Conservation (phyloP, 2,888 invertebrate species). For the Malthinus seriepunctatus region DNA sequence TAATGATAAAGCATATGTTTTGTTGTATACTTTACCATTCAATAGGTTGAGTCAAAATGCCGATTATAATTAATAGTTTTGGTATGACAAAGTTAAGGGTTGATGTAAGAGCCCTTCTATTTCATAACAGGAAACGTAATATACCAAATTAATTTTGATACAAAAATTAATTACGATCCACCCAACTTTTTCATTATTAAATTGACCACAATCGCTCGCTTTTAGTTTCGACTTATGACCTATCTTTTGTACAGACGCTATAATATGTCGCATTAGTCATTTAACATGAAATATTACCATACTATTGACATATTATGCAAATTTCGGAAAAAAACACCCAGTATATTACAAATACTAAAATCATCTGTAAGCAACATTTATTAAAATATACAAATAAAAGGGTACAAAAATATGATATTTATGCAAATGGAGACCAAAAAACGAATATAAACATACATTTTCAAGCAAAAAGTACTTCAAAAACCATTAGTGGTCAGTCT, state of each 20-base stretch:
- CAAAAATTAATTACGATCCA: slow-evolving; percentile 13
- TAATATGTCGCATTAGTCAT: slow-evolving; percentile 53
- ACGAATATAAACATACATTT: slow-evolving; percentile 19
- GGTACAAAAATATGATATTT: slow-evolving; percentile 21
- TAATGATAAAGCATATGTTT: slow-evolving; percentile 22
- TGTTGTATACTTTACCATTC: slow-evolving; percentile 15
- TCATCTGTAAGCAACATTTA: no score
- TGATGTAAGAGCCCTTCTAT: neutral
- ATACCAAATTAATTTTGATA: slow-evolving; percentile 6
- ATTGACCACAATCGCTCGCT: slow-evolving; percentile 3
- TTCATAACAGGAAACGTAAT: slow-evolving; percentile 3
- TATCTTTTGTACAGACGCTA: slow-evolving; percentile 41
- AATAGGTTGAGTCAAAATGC: slow-evolving; percentile 5
- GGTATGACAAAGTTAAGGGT: slow-evolving; percentile 1
- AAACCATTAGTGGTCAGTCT: slow-evolving; percentile 30
- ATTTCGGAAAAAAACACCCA: neutral
- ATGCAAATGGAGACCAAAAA: slow-evolving; percentile 19
- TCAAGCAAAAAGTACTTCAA: slow-evolving; percentile 20
- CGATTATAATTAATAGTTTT: slow-evolving; percentile 3
- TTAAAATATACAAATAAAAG: neutral
- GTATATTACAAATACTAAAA: neutral
- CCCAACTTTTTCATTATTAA: slow-evolving; percentile 1
- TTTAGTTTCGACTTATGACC: neutral
- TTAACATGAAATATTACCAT: slow-evolving; percentile 52
- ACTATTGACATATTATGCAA: slow-evolving; percentile 48